Base-by-base conservation (phyloP, 2,797 vertebrate genomes). In the Danio kyathit region DNA sequence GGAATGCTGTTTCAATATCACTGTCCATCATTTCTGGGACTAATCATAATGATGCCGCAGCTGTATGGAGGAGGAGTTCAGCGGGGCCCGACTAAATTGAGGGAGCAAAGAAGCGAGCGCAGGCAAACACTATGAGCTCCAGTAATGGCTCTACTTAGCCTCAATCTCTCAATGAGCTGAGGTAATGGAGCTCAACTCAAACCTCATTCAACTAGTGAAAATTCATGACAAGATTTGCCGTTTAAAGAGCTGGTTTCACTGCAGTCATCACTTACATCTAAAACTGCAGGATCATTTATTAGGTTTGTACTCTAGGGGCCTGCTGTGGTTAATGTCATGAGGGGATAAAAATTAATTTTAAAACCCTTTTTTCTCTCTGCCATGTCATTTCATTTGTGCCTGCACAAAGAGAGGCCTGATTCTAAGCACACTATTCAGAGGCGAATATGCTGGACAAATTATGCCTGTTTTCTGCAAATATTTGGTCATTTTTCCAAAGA, bases 201-300 rank as follows among this genome's bases (percentile, higher is more conserved):
- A 79, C 59, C 67, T 51, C 67, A 54, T 72, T 79, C 67, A 52
- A 38, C 67, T 72, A 43, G 67, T 63, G 59, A 71, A 72, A 72
- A 79, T 64, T 72, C 77, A 63, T 54, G 38, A 43, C 6, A 9
- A 52, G 48, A 79, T 71, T 63, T 71, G 76, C 67, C 51, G 56
- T 78, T 29, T 49, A 66, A 67, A 21, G 38, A 19, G 41, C 65
- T 72, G 78, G 38, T 81, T 85, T 82, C 72, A 8, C 3, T 81
- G 89, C 88, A 84, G 85, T 41, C 80, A 78, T 83, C 81, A 49
- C 69, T 63, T 19, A 56, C 29, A 70, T 43, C 10, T 21, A 43
- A 52, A 79, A 44, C 48, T 64, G 77, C 67, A 63, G 49, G 57
- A 29, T 46, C 38, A 72, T 71, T 63, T 29, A 21, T 51, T 43